Base-by-base conservation (phyloP, 2,888 invertebrate genomes). In the Thumatha senex region DNA sequence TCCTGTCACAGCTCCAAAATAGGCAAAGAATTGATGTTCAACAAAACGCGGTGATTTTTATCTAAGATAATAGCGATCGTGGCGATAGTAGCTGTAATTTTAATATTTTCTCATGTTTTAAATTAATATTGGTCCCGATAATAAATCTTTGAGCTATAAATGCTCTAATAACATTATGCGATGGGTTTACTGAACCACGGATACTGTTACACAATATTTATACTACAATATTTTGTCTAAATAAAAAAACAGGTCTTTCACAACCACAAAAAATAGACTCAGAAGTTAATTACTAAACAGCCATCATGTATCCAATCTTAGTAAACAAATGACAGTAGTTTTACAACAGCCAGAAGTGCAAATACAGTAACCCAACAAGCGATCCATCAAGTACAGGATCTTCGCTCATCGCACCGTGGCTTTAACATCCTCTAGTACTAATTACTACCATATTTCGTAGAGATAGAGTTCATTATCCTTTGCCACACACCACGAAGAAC, bases 1-100 rank as follows among this genome's bases (percentile, higher is more conserved):
- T 89, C 82, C 91, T 91, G 91, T 90, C 90, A 91, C 87, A 89
- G 84, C 83, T 79, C 75, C 82, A 80, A 86, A 85, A 79, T 85
- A 86, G 84, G 80, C 74, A 77, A 84, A 81, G 83, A 91, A 91
- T 91, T 91, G 87, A 91, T 89, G 89, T 85, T 88, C 82, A 74
- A 74, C 78, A 81, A 79, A 82, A 78, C 65, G 76, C 84, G 80
- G 83, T 71, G 87, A 88, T 88, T 78, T n/a, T 80, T 84, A 87
- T 89, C 88, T 84, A 56, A 82, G 75, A 83, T 79, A 78, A 82
- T 77, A 76, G 70, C 71, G 84, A 86, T 86, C 74, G 68, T 68
- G 63, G 65, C 80, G 87, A 88, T 89, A 86, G 84, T 78, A 83
- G 79, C 82, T 68, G 77, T 76, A 72, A 78, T 82, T 82, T 80